Evolutionary conservation across 1,140 invertebrate species (phyloP).

Genomic region (Liolophura sinensis): DNA sequence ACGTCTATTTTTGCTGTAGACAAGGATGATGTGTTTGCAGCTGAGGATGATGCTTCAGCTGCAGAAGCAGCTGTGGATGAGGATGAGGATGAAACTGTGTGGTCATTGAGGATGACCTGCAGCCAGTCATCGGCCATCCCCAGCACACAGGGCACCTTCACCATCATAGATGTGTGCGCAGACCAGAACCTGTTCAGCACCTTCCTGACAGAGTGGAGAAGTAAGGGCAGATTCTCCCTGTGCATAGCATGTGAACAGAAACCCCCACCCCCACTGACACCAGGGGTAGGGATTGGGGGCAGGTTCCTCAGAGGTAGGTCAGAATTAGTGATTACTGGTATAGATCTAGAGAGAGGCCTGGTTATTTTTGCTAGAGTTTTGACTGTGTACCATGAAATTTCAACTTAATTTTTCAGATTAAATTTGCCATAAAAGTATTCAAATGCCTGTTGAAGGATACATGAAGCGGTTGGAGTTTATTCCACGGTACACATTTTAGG

Average conservation of each 20-base stretch:
- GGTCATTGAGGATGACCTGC: constrained; percentile 5
- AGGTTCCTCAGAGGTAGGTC: constrained; percentile 30
- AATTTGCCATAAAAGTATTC: too few species aligned
- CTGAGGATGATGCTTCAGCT: not conserved
- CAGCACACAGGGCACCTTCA: constrained; percentile 42
- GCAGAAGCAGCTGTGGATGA: constrained; percentile 8
- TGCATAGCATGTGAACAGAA: constrained; percentile 55
- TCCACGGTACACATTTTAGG: too few species aligned
- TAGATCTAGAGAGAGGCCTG: not conserved
- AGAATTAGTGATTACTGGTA: not conserved
- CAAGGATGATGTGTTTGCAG: too few species aligned
- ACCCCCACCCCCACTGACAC: constrained; percentile 4
- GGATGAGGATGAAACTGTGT: constrained; percentile 10
- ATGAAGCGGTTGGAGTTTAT: too few species aligned
- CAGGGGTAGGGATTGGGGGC: constrained; percentile 33
- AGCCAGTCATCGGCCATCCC: constrained; percentile 13
- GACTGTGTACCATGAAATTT: too few species aligned
- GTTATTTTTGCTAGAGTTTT: too few species aligned
- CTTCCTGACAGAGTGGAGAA: constrained; percentile 56
- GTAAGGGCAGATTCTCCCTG: constrained; percentile 44
- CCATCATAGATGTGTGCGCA: constrained; percentile 58
- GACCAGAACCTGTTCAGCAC: constrained; percentile 50
- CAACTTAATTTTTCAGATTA: too few species aligned
- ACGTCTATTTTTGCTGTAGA: too few species aligned
- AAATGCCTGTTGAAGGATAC: too few species aligned